Evolutionary conservation across 2,888 invertebrate species (phyloP), one percentile per base, ranked within the genome.

Genomic region (Microctonus aethiopoides): DNA sequence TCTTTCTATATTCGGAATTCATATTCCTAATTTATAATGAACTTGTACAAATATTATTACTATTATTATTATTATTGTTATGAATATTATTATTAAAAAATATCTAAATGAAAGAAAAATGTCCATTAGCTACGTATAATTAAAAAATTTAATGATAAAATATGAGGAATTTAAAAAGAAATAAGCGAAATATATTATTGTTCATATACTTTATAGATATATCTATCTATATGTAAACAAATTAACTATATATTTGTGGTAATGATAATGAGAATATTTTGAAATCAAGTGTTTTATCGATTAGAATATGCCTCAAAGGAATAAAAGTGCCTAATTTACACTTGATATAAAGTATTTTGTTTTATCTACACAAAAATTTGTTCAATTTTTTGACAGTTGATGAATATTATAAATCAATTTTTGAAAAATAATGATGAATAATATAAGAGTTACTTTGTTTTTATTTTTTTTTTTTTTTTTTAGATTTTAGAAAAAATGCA

Each of bases 321-420:
- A 46, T 6, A 16, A 46, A n/a, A n/a, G 46, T 46, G 46, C 46
- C 46, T 46, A 46, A 46, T 46, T 46, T n/a, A 46, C 46, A 46
- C 46, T 46, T 46, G 46, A 46, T 46, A 46, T 46, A 46, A 46
- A 46, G 16, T 16, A 46, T 46, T 46, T 1, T 46, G 16, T 16
- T 16, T 46, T 16, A n/a, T 46, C 9, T 46, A 20, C 7, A 16
- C 46, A 16, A n/a, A 46, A 7, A n/a, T n/a, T 46, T 46, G 46
- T 46, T 46, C 16, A 16, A 59, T 59, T 20, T 34, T 20, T 34
- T 59, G 20, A 59, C 20, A 32, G 34, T 59, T 34, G 16, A 7
- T 59, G 10, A 32, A 59, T 59, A 59, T 34, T 59, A 59, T 59
- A 59, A 59, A 29, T 29, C n/a, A 29, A n/a, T n/a, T 56, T 26